Conservation (phyloP, 1,140 invertebrate genomes). For the Cotesia typhae region DNA sequence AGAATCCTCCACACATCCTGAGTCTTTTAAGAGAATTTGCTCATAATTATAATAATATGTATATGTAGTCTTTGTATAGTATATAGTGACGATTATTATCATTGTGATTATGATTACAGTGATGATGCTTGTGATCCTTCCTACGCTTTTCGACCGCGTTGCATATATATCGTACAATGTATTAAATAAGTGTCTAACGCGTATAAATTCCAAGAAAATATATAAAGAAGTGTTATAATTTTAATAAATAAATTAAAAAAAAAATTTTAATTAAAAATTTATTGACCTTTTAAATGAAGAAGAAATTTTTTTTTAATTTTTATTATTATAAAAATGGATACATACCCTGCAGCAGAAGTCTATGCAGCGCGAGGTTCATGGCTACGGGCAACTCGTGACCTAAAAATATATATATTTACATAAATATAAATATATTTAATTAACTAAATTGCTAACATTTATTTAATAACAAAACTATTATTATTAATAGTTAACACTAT, state of each 20-base stretch:
- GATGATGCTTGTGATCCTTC: conserved; percentile 17
- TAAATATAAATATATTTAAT: conserved; percentile 45
- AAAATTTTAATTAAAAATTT: background rate
- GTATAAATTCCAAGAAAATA: background rate
- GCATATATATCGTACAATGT: conserved; percentile 38
- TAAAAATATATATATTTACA: conserved; percentile 32
- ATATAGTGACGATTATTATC: background rate
- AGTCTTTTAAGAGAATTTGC: background rate
- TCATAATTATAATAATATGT: conserved; percentile 44
- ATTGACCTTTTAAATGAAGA: background rate
- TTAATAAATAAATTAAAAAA: too few relatives aligned
- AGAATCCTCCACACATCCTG: conserved; percentile 45
- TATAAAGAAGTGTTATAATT: background rate
- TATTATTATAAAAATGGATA: conserved; percentile 1
- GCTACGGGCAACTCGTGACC: conserved; percentile 53
- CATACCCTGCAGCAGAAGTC: conserved; percentile 64
- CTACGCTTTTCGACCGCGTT: conserved; percentile 49
- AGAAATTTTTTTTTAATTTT: background rate
- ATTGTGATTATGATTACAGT: background rate
- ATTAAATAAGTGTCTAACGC: conserved; percentile 10
- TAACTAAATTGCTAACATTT: conserved; percentile 25
- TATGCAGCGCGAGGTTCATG: conserved; percentile 67
- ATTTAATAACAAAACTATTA: background rate
- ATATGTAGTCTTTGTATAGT: conserved; percentile 20
- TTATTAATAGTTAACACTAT: background rate